These are phyloP conservation scores for Phanerotoma sp. DNA, from an alignment of 2,888 invertebrate genomes.

Conservation along the genomic window DNA sequence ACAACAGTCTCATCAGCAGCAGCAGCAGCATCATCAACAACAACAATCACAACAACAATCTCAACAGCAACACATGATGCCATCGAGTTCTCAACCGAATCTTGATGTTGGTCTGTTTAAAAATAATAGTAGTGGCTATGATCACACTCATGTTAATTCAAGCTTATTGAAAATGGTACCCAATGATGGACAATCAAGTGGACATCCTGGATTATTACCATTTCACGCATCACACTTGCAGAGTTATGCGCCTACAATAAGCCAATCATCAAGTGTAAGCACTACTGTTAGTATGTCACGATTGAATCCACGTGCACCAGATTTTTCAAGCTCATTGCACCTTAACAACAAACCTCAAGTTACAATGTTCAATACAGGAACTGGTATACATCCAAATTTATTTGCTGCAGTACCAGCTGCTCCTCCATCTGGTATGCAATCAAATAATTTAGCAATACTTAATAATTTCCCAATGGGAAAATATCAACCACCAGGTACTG, in stretches of 20 bases:
- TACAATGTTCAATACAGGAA: constrained; percentile 50
- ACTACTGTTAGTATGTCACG: constrained; percentile 65
- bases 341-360: constrained; percentile 52
- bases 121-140: constrained; percentile 42
- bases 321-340: constrained; percentile 66
- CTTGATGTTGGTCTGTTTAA: constrained; percentile 50
- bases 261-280: constrained; percentile 51
- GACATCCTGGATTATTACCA: constrained; percentile 45
- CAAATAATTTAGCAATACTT: constrained; percentile 49
- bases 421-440: constrained; percentile 39
- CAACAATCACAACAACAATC: constrained; percentile 42
- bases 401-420: constrained; percentile 36
- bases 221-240: constrained; percentile 49
- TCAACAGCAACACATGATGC: constrained; percentile 45
- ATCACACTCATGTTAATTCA: constrained; percentile 49
- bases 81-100: constrained; percentile 46
- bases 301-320: constrained; percentile 79
- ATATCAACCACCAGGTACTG: constrained; percentile 40
- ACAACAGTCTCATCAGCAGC: constrained; percentile 44
- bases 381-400: constrained; percentile 50
- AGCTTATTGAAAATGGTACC: constrained; percentile 58
- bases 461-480: constrained; percentile 52
- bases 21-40: constrained; percentile 37
- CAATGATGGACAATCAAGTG: constrained; percentile 44
- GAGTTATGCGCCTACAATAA: constrained; percentile 47